Conservation (phyloP, 1,140 invertebrate species). For the Drosophila rufa region DNA sequence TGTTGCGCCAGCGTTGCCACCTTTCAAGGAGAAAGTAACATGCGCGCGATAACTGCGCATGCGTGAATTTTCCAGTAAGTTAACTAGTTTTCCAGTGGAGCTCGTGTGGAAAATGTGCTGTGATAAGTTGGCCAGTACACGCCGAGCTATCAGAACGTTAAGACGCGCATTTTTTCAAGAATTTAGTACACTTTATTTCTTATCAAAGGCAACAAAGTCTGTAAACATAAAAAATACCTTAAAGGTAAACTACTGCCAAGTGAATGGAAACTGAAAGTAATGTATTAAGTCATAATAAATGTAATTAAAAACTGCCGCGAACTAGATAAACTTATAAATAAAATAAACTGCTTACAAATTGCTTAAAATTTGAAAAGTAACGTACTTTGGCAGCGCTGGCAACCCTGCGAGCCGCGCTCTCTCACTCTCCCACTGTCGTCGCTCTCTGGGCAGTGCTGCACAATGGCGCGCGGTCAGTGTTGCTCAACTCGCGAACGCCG, state of each 20-base stretch:
- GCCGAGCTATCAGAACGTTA: conserved; percentile 73
- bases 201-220: conserved; percentile 1
- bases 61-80: conserved; percentile 52
- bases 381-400: conserved; percentile 10
- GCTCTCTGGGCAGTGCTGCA: conserved; percentile 21
- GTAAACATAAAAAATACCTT: background rate
- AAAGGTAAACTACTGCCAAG: background rate
- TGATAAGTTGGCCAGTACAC: conserved; percentile 59
- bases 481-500: conserved; percentile 27
- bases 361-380: conserved; percentile 26
- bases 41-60: conserved; percentile 54
- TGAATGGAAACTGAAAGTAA: background rate
- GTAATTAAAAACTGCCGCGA: conserved; percentile 1
- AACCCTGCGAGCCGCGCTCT: conserved; percentile 18
- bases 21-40: conserved; percentile 20
- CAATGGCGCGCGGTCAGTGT: conserved; percentile 15
- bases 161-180: conserved; percentile 24
- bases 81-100: conserved; percentile 52
- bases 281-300: background rate
- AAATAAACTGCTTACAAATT: background rate
- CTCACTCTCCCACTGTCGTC: background rate
- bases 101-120: conserved; percentile 35
- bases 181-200: conserved; percentile 11
- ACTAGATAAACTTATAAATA: background rate
- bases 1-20: conserved; percentile 62